These are phyloP conservation scores for Ophthalmolycus amberensis DNA, from an alignment of 2,113 vertebrate species.

Conservation along the genomic window DNA sequence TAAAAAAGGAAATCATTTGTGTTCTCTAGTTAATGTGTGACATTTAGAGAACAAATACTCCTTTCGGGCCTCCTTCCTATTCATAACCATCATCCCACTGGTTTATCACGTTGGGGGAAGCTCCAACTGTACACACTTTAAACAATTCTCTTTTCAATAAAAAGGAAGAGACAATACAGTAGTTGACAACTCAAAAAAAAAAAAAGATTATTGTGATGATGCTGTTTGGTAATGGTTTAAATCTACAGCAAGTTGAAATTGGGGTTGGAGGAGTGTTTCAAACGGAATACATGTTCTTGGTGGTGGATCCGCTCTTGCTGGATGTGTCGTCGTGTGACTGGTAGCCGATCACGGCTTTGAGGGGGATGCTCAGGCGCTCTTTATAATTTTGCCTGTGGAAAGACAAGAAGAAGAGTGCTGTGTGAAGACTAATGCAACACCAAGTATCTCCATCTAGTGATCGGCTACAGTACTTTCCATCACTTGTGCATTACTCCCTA, in stretches of 20 bases:
- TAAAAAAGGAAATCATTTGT: constrained; percentile 64
- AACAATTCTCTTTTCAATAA: constrained; percentile 73
- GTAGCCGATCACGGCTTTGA: constrained; percentile 85
- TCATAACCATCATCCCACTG: constrained; percentile 14
- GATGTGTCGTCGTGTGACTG: constrained; percentile 89
- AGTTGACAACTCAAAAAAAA: constrained; percentile 77
- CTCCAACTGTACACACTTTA: constrained; percentile 55
- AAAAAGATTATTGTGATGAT: constrained; percentile 77
- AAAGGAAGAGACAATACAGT: constrained; percentile 83
- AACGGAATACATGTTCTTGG: constrained; percentile 88
- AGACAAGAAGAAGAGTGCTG: not conserved
- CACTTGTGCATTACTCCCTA: not conserved
- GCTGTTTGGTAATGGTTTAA: constrained; percentile 83
- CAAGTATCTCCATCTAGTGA: constrained; percentile 59
- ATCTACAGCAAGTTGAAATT: constrained; percentile 81
- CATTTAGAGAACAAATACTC: constrained; percentile 39
- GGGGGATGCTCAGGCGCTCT: constrained; percentile 83
- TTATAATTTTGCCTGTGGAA: constrained; percentile 84
- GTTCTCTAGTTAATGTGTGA: constrained; percentile 63
- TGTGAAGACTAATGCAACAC: not conserved
- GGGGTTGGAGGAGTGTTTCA: constrained; percentile 65
- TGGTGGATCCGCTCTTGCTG: constrained; percentile 89
- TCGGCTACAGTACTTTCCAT: not conserved
- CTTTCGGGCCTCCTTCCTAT: not conserved
- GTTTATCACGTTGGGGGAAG: constrained; percentile 22